Evolutionary conservation across 2,888 invertebrate genomes (phyloP).

Genomic region (Synanthedon vespiformis): DNA sequence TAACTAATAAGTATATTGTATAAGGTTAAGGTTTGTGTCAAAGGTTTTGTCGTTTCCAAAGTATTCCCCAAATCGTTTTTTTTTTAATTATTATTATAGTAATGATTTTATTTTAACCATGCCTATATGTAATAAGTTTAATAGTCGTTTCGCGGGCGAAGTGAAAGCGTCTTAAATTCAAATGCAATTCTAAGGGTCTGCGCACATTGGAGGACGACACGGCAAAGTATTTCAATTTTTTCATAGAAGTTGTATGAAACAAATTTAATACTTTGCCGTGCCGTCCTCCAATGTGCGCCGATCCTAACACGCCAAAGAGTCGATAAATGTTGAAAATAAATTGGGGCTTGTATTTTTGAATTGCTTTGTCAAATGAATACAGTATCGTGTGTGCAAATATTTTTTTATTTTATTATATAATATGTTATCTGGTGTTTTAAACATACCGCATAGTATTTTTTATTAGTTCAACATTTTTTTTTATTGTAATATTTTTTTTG

Average conservation of each 20-base stretch:
- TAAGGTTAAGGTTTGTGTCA: constrained; percentile 69
- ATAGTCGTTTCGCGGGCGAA: constrained; percentile 57
- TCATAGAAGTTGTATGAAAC: no score
- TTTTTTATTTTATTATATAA: not conserved
- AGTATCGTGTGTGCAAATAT: not conserved
- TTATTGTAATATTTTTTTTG: not conserved
- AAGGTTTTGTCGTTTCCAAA: constrained; percentile 71
- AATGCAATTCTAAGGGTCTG: constrained; percentile 21
- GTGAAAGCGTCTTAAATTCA: constrained; percentile 37
- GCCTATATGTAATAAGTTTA: constrained; percentile 32
- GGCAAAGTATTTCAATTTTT: no score
- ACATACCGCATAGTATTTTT: not conserved
- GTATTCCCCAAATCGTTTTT: constrained; percentile 69
- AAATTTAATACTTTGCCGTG: no score
- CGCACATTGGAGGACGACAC: no score
- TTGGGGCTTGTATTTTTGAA: not conserved
- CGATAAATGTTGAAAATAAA: constrained; percentile 6
- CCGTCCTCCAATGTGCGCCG: no score
- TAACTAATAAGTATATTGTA: constrained; percentile 52
- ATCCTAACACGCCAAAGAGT: constrained; percentile 46
- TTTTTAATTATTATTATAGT: constrained; percentile 23
- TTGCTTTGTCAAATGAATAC: not conserved
- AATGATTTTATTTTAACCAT: not conserved
- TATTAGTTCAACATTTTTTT: not conserved
- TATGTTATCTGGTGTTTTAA: not conserved